Conservation (phyloP, 2,888 invertebrate genomes). For the Emesis castigata region DNA sequence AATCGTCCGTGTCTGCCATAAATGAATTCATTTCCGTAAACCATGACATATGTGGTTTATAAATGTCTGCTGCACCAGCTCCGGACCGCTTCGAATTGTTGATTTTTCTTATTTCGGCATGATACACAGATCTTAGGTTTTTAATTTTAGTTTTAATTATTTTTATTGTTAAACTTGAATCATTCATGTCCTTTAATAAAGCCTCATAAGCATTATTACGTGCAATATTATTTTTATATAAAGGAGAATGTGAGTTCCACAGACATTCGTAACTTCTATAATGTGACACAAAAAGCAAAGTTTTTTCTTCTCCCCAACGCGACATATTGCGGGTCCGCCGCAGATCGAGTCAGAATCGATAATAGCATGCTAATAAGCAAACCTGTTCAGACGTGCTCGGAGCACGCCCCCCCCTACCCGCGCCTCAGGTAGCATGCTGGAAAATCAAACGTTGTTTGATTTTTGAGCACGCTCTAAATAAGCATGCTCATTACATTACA, state of each 20-base stretch:
- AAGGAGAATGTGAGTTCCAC: neutral
- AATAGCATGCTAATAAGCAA: constrained; percentile 24
- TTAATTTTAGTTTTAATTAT: constrained; percentile 50
- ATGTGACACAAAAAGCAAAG: neutral
- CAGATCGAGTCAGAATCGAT: neutral
- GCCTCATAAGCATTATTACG: constrained; percentile 56
- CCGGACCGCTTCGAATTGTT: constrained; percentile 57
- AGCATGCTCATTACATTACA: neutral
- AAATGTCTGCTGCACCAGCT: too few species aligned
- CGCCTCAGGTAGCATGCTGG: neutral
- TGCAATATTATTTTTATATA: constrained; percentile 56
- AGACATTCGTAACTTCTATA: constrained; percentile 18
- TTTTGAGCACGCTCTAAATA: neutral
- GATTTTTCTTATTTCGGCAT: constrained; percentile 45
- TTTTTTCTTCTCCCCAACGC: constrained; percentile 23
- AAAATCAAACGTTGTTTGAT: neutral
- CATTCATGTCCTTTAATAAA: constrained; percentile 42
- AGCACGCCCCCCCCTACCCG: constrained; percentile 13
- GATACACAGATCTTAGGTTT: constrained; percentile 52
- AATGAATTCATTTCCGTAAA: constrained; percentile 29
- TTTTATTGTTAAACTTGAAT: constrained; percentile 45
- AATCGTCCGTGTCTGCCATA: constrained; percentile 21
- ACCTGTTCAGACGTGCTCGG: constrained; percentile 28
- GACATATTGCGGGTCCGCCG: constrained; percentile 11
- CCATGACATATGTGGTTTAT: constrained; percentile 6